Conservation (phyloP, 37 sponge, comb jelly and placozoan genomes). For the Hormiphora californensis region DNA sequence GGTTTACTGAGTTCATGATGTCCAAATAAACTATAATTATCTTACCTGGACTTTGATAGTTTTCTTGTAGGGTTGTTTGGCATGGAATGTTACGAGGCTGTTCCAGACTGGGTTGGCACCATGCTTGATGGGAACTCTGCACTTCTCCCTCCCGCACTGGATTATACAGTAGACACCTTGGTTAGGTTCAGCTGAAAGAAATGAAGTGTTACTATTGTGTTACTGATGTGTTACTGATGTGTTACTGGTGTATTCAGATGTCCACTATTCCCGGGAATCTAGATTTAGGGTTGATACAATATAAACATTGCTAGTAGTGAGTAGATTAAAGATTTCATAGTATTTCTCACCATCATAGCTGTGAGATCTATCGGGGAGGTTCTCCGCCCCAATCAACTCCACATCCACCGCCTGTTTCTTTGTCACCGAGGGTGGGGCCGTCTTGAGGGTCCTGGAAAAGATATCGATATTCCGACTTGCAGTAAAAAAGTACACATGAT, state of each 20-base stretch:
- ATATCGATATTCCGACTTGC: too few species aligned
- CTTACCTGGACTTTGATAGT: slow-evolving; percentile 15
- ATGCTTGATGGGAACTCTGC: neutral
- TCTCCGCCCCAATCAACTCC: slow-evolving; percentile 16
- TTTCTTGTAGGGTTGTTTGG: slow-evolving; percentile 16
- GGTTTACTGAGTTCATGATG: neutral
- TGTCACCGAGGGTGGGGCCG: slow-evolving; percentile 14
- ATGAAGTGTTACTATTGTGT: too few species aligned
- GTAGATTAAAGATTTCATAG: too few species aligned
- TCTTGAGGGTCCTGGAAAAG: slow-evolving; percentile 7
- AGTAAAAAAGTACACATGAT: too few species aligned
- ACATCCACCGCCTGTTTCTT: slow-evolving; percentile 18
- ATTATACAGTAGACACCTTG: slow-evolving; percentile 35
- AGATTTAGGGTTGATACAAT: too few species aligned
- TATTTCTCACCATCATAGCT: slow-evolving; percentile 8
- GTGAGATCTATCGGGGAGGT: neutral
- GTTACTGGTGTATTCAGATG: too few species aligned
- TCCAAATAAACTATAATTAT: neutral
- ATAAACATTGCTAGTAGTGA: too few species aligned
- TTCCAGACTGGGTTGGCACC: slow-evolving; percentile 35
- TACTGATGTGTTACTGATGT: too few species aligned
- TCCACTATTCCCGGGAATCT: too few species aligned
- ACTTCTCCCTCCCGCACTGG: slow-evolving; percentile 31
- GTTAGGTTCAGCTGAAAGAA: neutral
- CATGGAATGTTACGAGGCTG: slow-evolving; percentile 29